Evolutionary conservation across 2,113 vertebrate species (phyloP), one percentile per base, ranked within the genome.

Genomic region (Lota lota): DNA sequence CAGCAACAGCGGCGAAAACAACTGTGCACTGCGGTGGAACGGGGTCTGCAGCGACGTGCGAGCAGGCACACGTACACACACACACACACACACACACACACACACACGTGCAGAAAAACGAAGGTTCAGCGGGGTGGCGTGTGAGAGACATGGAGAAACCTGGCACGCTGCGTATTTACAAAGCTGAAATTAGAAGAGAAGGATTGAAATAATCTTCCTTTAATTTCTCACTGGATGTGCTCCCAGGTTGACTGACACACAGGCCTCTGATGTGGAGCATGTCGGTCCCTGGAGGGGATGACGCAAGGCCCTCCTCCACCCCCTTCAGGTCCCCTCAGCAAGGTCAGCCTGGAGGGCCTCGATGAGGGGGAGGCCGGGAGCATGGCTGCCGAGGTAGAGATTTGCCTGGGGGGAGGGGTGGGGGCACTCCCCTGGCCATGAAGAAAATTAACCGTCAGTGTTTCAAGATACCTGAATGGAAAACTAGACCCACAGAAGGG

Each of bases 171-270:
- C 72, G 64, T 88, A 82, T 86, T 86, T 83, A 83, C 79, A 81
- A 77, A 84, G 80, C 66, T 78, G 71, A 88, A 84, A 83, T 86
- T 73, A 86, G 68, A 84, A 74, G 75, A 78, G 33, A 61, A 81
- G 75, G 78, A 72, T 64, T 82, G 75, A 84, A 83, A 79, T 81
- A 83, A 86, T 85, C 83, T 78, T 85, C 79, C 72, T 84, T 83
- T 84, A 79, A 82, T 85, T 88, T 84, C 60, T 81, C 73, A 66
- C 75, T 89, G 83, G 84, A 86, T 71, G 63, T 64, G 67, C 60
- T 88, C 81, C 82, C 78, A 78, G 76, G 65, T 70, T 69, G 61
- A 82, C 67, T 64, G 75, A 82, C 63, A 79, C 73, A 69, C 71
- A 66, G 69, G 69, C 56, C 69, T 77, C 70, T 78, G 60, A 77